Conservation (phyloP, 2,113 vertebrate genomes). For the Cyprinodon tularosa region DNA sequence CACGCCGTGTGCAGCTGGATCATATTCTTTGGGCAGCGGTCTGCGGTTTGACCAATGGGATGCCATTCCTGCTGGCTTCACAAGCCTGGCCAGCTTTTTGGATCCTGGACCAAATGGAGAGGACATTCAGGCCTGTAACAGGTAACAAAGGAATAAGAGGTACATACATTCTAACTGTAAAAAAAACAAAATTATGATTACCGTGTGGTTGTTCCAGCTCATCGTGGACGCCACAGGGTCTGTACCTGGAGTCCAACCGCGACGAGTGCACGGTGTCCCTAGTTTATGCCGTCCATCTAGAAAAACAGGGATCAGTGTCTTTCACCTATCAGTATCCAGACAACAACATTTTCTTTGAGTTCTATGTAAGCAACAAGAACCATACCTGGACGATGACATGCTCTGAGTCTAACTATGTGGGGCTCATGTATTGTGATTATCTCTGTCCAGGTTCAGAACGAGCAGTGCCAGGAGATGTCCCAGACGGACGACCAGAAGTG, state of each 20-base stretch:
- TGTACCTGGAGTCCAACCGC: constrained; percentile 93
- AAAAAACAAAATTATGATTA: neutral
- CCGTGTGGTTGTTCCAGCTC: constrained; percentile 72
- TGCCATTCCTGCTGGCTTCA: constrained; percentile 91
- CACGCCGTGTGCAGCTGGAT: constrained; percentile 90
- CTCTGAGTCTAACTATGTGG: neutral
- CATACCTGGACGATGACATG: neutral
- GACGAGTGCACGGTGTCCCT: constrained; percentile 96
- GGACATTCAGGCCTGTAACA: constrained; percentile 86
- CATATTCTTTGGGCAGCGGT: constrained; percentile 94
- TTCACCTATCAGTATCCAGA: constrained; percentile 98
- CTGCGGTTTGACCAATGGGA: constrained; percentile 98
- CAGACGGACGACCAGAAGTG: constrained; percentile 88
- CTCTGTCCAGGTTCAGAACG: constrained; percentile 91
- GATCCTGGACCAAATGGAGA: constrained; percentile 81
- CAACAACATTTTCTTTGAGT: constrained; percentile 98
- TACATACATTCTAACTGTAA: neutral
- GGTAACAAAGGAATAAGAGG: constrained; percentile 71
- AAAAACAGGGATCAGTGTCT: constrained; percentile 91
- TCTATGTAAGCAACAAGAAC: constrained; percentile 85
- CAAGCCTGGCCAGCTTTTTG: constrained; percentile 90
- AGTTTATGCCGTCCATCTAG: constrained; percentile 94
- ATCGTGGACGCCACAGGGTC: constrained; percentile 91
- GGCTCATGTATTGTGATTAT: neutral
- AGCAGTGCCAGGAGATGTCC: constrained; percentile 96